Evolutionary conservation across 2,113 vertebrate species (phyloP).

Genomic region (Leptocoma aspasia): DNA sequence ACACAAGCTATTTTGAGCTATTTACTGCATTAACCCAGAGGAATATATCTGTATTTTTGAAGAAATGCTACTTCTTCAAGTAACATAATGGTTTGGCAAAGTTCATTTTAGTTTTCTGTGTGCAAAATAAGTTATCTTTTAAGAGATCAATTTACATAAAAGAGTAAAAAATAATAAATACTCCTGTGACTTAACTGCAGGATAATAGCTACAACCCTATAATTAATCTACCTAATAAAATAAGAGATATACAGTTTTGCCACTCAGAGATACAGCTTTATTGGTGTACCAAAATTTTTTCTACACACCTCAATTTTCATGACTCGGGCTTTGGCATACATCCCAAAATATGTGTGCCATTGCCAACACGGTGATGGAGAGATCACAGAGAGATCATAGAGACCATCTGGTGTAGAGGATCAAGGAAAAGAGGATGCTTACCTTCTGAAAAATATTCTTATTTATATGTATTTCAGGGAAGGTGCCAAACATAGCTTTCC

Average conservation of each 20-base stretch:
- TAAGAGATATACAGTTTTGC: neutral
- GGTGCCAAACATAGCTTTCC: neutral
- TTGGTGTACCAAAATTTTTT: neutral
- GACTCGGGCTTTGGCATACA: neutral
- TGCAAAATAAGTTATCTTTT: neutral
- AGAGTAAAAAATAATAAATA: neutral
- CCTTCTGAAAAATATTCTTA: neutral
- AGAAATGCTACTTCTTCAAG: neutral
- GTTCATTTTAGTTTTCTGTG: neutral
- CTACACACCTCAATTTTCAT: neutral
- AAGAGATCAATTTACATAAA: neutral
- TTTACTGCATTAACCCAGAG: neutral
- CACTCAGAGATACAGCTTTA: neutral
- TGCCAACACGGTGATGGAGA: neutral
- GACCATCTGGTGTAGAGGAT: neutral
- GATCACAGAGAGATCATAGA: neutral
- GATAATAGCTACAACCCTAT: neutral
- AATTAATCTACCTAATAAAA: constrained; percentile 1
- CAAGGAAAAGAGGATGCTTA: neutral
- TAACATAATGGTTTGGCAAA: neutral
- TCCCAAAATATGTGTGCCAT: neutral
- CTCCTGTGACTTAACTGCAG: neutral
- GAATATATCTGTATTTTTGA: neutral
- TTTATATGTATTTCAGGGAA: neutral
- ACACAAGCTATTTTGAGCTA: neutral